Evolutionary conservation across 2,888 invertebrate genomes (phyloP).

Genomic region (Hyalella azteca): DNA sequence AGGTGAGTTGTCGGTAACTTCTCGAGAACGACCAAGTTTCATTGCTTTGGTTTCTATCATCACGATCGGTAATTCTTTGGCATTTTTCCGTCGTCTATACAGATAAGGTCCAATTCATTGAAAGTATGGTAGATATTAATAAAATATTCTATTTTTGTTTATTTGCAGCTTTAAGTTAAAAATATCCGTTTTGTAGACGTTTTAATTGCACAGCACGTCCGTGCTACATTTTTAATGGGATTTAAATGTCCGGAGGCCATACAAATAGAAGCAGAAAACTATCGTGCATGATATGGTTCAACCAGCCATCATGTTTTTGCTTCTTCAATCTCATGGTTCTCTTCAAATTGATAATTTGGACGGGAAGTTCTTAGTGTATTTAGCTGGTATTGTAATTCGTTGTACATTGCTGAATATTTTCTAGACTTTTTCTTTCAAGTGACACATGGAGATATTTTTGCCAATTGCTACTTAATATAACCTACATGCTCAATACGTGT

Average conservation of each 20-base stretch:
- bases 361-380: too few species aligned
- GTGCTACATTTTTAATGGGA: too few species aligned
- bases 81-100: neutral
- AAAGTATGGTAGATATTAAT: neutral
- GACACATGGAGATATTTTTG: neutral
- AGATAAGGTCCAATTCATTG: neutral
- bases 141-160: neutral
- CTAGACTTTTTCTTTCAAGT: neutral
- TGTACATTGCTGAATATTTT: too few species aligned
- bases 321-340: too few species aligned
- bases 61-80: neutral
- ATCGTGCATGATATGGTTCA: too few species aligned
- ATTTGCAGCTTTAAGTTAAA: neutral
- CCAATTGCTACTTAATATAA: neutral
- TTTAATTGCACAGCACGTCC: too few species aligned
- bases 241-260: too few species aligned
- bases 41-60: neutral
- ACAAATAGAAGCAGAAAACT: too few species aligned
- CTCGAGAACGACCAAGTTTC: neutral
- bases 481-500: neutral
- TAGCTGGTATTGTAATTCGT: too few species aligned
- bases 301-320: too few species aligned
- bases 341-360: too few species aligned
- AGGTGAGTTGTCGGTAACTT: neutral
- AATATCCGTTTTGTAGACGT: neutral